Percentiles rank a stretch among this genome's conserved stretches.
phyloP scores from a whole-genome alignment of 2,888 invertebrate genomes.

The Drosophila siamana region DNA sequence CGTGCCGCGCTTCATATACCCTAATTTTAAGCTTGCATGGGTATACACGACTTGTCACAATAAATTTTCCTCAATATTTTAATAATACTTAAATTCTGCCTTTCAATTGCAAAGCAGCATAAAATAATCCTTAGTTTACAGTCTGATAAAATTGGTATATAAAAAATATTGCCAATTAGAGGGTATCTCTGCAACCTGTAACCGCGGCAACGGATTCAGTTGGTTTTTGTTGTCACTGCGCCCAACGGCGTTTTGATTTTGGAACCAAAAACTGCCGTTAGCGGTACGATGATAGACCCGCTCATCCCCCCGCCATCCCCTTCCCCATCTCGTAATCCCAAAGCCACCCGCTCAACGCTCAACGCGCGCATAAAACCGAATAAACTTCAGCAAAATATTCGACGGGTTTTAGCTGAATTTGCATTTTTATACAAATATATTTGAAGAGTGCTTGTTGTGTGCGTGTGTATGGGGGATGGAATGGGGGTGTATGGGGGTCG shows the following conservation, averaged over 20 bases:
- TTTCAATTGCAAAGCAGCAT: no score
- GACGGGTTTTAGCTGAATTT: slow-evolving; percentile 81
- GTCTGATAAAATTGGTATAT: no score
- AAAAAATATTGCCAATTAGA: no score
- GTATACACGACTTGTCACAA: slow-evolving; percentile 12
- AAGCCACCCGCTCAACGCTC: slow-evolving; percentile 47
- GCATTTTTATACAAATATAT: slow-evolving; percentile 83
- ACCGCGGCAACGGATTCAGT: slow-evolving; percentile 15
- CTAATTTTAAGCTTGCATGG: neutral
- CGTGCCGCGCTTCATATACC: slow-evolving; percentile 32
- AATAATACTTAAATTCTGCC: no score
- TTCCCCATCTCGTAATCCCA: slow-evolving; percentile 22
- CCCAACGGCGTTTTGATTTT: slow-evolving; percentile 75
- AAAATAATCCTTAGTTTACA: no score
- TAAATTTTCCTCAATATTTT: no score
- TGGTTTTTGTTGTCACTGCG: slow-evolving; percentile 37
- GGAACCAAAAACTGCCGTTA: slow-evolving; percentile 71
- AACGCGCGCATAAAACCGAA: slow-evolving; percentile 59
- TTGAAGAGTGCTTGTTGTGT: slow-evolving; percentile 75
- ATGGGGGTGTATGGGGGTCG: slow-evolving; percentile 25
- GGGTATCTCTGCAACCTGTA: slow-evolving; percentile 23
- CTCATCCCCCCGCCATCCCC: neutral
- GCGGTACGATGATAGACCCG: slow-evolving; percentile 53
- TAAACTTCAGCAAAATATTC: slow-evolving; percentile 74
- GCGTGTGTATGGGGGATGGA: slow-evolving; percentile 25